phyloP scores from a whole-genome alignment of 2,888 invertebrate species.

The Rotaria sp. region DNA sequence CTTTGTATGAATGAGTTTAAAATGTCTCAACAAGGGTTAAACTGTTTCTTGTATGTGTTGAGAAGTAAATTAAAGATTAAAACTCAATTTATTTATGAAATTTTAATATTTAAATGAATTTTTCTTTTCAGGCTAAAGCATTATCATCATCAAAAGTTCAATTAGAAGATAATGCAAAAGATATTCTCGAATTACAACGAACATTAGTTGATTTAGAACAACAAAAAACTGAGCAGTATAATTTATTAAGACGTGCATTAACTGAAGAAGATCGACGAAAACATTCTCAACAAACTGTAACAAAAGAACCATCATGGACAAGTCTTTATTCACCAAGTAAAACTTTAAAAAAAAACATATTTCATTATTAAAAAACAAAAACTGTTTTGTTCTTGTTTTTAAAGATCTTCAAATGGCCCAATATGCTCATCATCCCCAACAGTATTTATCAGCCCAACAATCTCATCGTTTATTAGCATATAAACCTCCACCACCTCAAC shows the following conservation, averaged over 20 bases:
- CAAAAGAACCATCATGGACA: conserved; percentile 21
- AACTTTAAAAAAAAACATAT: too few relatives aligned
- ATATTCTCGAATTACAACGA: not conserved
- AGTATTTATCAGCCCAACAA: not conserved
- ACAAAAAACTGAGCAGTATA: conserved; percentile 15
- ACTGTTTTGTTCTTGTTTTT: not conserved
- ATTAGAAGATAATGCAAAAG: conserved; percentile 18
- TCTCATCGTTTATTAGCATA: conserved; percentile 20
- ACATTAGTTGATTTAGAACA: not conserved
- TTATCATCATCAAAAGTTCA: not conserved
- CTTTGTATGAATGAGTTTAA: too few relatives aligned
- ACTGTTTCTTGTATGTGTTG: too few relatives aligned
- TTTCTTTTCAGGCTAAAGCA: conserved; percentile 1
- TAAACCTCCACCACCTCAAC: conserved; percentile 12
- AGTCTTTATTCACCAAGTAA: conserved; percentile 26
- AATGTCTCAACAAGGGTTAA: too few relatives aligned
- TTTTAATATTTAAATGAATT: not conserved
- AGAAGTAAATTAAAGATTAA: too few relatives aligned
- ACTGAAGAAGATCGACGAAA: conserved; percentile 23
- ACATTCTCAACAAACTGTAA: conserved; percentile 7
- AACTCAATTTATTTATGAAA: too few relatives aligned
- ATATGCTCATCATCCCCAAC: conserved; percentile 9
- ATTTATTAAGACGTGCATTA: not conserved
- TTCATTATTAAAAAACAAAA: not conserved
- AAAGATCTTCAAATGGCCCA: not conserved